phyloP scores from a whole-genome alignment of 2,113 vertebrate species.

The Prionailurus viverrinus region DNA sequence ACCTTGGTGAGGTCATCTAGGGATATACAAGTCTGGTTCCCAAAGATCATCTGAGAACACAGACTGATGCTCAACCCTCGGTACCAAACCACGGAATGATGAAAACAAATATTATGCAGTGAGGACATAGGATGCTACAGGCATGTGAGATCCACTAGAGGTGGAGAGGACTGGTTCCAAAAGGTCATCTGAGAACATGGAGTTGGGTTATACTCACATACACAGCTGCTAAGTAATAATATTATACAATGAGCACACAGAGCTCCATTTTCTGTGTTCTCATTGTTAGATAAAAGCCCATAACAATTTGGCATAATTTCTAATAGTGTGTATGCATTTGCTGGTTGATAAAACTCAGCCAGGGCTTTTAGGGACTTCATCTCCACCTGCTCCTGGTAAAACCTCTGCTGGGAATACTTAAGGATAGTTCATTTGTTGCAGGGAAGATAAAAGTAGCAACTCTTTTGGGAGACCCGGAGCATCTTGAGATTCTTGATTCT shows the following conservation, averaged over 20 bases:
- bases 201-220: neutral
- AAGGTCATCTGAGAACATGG: neutral
- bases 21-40: neutral
- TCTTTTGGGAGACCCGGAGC: neutral
- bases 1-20: neutral
- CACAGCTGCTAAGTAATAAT: neutral
- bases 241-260: neutral
- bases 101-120: neutral
- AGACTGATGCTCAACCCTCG: neutral
- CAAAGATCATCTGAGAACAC: neutral
- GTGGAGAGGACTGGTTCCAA: neutral
- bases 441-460: neutral
- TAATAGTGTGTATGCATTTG: neutral
- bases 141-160: neutral
- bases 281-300: neutral
- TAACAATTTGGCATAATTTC: neutral
- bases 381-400: neutral
- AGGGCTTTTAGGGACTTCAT: neutral
- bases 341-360: neutral
- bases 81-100: neutral
- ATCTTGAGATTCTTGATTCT: neutral
- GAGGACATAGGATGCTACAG: neutral
- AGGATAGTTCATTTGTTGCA: neutral
- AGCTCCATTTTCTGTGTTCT: neutral
- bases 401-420: neutral